phyloP scores from a whole-genome alignment of 2,113 vertebrate species.

The Tympanuchus pallidicinctus region DNA sequence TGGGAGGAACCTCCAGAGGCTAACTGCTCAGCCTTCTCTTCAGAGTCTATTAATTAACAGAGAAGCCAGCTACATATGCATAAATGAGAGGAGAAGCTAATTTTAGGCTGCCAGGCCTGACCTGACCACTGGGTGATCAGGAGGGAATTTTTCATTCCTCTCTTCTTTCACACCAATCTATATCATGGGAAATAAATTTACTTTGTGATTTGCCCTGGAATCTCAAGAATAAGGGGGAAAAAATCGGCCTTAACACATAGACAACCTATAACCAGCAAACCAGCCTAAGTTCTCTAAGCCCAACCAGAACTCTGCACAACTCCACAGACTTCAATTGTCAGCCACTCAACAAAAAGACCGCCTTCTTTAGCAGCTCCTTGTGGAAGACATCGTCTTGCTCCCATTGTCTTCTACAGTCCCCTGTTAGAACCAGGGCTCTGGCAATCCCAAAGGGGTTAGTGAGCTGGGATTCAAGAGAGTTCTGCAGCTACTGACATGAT shows the following conservation, averaged over 20 bases:
- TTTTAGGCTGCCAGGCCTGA: not conserved
- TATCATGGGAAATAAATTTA: not conserved
- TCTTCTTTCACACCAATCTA: not conserved
- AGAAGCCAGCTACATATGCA: not conserved
- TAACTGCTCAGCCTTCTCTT: not conserved
- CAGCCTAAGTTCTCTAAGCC: not conserved
- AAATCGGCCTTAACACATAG: not conserved
- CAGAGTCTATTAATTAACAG: not conserved
- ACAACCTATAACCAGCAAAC: not conserved
- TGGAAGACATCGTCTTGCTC: not conserved
- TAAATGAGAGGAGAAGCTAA: not conserved
- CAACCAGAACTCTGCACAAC: not conserved
- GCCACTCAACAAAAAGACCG: not conserved
- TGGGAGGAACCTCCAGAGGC: not conserved
- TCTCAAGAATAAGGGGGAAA: not conserved
- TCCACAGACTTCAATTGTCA: not conserved
- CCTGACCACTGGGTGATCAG: not conserved
- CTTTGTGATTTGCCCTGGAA: not conserved
- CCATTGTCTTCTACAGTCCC: not conserved
- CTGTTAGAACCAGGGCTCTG: not conserved
- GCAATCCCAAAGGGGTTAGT: not conserved
- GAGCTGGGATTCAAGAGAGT: rapidly evolving
- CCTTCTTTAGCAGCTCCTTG: not conserved
- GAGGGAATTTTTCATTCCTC: too few species aligned
- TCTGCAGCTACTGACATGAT: not conserved